Percentiles rank a stretch among this genome's conserved stretches.
Conservation (phyloP, 2,113 vertebrate species). For the Tyrannus savana region DNA sequence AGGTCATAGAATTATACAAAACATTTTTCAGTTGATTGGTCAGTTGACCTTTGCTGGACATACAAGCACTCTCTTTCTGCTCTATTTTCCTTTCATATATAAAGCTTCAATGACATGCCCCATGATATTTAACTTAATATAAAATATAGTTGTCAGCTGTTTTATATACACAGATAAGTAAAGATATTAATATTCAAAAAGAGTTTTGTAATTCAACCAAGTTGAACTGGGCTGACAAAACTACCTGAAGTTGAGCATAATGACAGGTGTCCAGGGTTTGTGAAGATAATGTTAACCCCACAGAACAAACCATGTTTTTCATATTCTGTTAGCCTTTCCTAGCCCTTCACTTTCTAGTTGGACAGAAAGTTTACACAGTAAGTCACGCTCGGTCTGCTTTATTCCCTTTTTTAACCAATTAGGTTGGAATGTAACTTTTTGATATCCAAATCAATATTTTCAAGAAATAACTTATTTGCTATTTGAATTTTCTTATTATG, state of each 20-base stretch:
- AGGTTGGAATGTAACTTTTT: neutral
- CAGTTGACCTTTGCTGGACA: neutral
- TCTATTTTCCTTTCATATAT: neutral
- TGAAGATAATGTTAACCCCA: neutral
- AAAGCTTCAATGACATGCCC: neutral
- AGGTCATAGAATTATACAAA: neutral
- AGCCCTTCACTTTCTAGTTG: neutral
- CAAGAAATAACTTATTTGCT: neutral
- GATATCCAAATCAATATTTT: neutral
- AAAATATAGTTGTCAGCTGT: neutral
- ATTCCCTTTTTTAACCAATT: neutral
- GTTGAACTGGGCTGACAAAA: conserved; percentile 28
- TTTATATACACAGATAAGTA: neutral
- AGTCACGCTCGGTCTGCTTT: neutral
- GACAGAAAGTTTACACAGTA: neutral
- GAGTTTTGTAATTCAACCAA: conserved; percentile 37
- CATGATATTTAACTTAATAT: neutral
- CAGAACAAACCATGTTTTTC: conserved; percentile 24
- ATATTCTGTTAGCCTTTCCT: neutral
- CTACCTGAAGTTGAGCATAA: conserved; percentile 42
- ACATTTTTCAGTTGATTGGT: neutral
- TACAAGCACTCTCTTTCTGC: neutral
- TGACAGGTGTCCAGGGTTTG: neutral
- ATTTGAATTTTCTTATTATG: neutral
- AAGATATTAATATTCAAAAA: conserved; percentile 3